Evolutionary conservation across 2,888 invertebrate species (phyloP).

Genomic region (Coenonympha arcania): DNA sequence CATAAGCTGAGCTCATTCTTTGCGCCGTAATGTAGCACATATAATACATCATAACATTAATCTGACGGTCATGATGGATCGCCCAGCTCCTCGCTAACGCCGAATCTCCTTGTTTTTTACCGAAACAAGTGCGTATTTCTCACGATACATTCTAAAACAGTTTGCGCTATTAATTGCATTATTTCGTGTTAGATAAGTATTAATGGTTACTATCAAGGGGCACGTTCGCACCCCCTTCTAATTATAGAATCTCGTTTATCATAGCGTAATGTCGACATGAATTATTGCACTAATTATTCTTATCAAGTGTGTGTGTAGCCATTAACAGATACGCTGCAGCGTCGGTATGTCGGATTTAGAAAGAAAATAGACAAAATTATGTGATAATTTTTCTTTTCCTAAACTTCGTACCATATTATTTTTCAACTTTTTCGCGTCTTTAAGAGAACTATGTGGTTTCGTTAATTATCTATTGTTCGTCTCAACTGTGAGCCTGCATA

Average conservation of each 20-base stretch:
- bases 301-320: conserved; percentile 15
- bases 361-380: background rate
- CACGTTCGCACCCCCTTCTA: conserved; percentile 53
- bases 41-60: conserved; percentile 63
- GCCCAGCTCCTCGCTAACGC: conserved; percentile 35
- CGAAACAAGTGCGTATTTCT: conserved; percentile 62
- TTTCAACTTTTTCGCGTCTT: too few relatives aligned
- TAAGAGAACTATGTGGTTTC: too few relatives aligned
- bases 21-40: conserved; percentile 45
- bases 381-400: background rate
- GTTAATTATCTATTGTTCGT: too few relatives aligned
- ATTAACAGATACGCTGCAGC: conserved; percentile 3
- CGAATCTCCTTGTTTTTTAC: conserved; percentile 51
- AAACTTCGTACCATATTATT: too few relatives aligned
- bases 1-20: conserved; percentile 14
- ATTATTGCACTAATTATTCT: conserved; percentile 53
- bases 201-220: conserved; percentile 57
- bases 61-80: conserved; percentile 62
- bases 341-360: conserved; percentile 11
- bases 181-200: conserved; percentile 68
- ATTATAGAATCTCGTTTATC: conserved; percentile 65
- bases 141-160: conserved; percentile 60
- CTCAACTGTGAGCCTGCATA: too few relatives aligned
- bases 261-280: conserved; percentile 52
- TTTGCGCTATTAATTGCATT: conserved; percentile 68